These are phyloP conservation scores for Corythoichthys haematopterus DNA, from an alignment of 2,113 vertebrate species.

Conservation along the genomic window DNA sequence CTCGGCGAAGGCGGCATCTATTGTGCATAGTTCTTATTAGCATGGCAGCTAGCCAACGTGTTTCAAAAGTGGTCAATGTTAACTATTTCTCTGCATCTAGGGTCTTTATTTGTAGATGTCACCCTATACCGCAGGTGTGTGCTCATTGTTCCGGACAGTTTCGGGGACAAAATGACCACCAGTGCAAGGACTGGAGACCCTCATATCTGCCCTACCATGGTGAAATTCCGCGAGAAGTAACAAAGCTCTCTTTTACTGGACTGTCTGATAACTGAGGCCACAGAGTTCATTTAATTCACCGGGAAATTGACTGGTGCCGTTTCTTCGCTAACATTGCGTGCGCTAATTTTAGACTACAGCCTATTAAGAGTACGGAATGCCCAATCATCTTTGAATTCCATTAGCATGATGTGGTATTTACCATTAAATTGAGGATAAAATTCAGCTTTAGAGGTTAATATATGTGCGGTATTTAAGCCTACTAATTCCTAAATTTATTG, in stretches of 20 bases:
- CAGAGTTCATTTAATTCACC: conserved; percentile 33
- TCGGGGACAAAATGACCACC: conserved; percentile 6
- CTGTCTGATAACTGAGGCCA: conserved; percentile 26
- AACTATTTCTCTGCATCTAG: conserved; percentile 15
- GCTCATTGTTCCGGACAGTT: conserved; percentile 18
- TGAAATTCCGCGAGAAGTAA: conserved; percentile 66
- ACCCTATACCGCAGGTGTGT: conserved; percentile 15
- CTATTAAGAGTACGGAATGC: conserved; percentile 39
- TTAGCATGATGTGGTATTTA: conserved; percentile 55
- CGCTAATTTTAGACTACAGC: conserved; percentile 43
- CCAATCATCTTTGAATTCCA: conserved; percentile 43
- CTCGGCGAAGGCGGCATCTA: conserved; percentile 49
- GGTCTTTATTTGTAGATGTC: conserved; percentile 2
- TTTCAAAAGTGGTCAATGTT: conserved; percentile 10
- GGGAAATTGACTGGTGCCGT: conserved; percentile 27
- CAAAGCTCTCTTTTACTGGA: conserved; percentile 49
- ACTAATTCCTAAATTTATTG: conserved; percentile 69
- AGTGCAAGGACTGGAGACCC: conserved; percentile 2
- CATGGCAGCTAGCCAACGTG: conserved; percentile 46
- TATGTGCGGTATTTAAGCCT: conserved; percentile 53
- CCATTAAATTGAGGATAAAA: conserved; percentile 61
- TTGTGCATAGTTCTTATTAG: conserved; percentile 58
- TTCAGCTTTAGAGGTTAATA: conserved; percentile 60
- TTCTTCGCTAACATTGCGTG: conserved; percentile 27
- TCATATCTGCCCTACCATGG: background rate